Base-by-base conservation (phyloP, 2,113 vertebrate genomes). In the Paradoxurus hermaphroditus region DNA sequence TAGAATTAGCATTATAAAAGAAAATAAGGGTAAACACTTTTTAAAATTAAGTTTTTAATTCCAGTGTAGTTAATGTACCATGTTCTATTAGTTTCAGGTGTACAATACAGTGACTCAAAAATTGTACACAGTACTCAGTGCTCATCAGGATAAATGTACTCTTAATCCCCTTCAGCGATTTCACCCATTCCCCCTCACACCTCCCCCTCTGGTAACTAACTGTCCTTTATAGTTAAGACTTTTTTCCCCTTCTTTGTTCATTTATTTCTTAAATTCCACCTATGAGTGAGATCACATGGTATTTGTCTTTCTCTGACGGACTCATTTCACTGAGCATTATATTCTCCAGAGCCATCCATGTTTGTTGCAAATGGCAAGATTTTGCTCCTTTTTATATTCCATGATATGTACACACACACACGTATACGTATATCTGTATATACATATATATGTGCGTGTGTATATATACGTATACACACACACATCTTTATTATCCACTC, bases 1-100 rank as follows among this genome's bases (percentile, higher is more conserved):
- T 95, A 89, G 56, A 79, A 81, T 77, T 27, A 91, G 44, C 73
- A 83, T 68, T 88, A 92, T 53, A 79, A 90, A 94, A 95, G 82
- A 78, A 31, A 90, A 94, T 70, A 94, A 96, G 73, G 12, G 34
- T 25, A 96, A 96, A 87, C 34, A 90, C n/a, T 90, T 86, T 88
- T 70, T 31, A 8, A 75, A 75, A 46, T 75, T 44, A 73, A 44
- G 25, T 44, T 44, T 75, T 75, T 29, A 77, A 77, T 77, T 29
- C 73, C 14, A 31, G 27, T 16, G 27, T 46, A 46, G 73, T 46
- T 77, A 77, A 77, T 7, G 19, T n/a, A 8, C 41, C 31, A 41
- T 46, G 7, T 46, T 46, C 73, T 73, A 29, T 27, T 73, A 46
- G 73, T 31, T 77, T 77, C 73, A 31, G 73, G 41, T 31, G 73